Conservation (phyloP, 1,140 invertebrate genomes). For the Drosophila kurseongensis region DNA sequence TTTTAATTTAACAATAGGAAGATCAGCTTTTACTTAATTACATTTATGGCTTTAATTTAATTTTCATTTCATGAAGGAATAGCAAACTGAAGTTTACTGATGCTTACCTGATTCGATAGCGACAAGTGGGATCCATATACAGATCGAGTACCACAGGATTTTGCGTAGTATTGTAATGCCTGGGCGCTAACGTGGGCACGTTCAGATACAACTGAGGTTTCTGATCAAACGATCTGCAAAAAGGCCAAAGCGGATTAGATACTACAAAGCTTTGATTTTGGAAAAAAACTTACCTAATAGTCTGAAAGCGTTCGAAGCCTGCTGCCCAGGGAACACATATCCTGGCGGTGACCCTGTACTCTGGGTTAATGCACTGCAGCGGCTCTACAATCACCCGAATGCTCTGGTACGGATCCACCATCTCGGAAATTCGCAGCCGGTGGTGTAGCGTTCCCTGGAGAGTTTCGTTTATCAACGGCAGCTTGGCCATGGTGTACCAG, state of each 20-base stretch:
- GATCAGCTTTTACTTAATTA: too few species aligned
- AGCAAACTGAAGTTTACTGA: too few species aligned
- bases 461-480: conserved; percentile 85
- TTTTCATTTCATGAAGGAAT: too few species aligned
- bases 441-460: conserved; percentile 85
- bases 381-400: conserved; percentile 87
- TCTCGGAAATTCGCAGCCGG: conserved; percentile 85
- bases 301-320: conserved; percentile 87
- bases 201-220: conserved; percentile 85
- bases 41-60: too few species aligned
- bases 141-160: conserved; percentile 85
- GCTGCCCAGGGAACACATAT: conserved; percentile 88
- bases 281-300: conserved; percentile 86
- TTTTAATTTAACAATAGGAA: too few species aligned
- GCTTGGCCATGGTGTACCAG: conserved; percentile 77
- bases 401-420: conserved; percentile 87
- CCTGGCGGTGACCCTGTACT: conserved; percentile 87
- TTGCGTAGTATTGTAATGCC: conserved; percentile 67
- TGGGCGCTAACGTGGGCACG: conserved; percentile 84
- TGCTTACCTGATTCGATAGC: conserved; percentile 86
- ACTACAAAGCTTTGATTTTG: too few species aligned
- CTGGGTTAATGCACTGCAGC: conserved; percentile 80
- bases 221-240: conserved; percentile 47
- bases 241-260: background rate
- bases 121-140: conserved; percentile 87